phyloP scores from a whole-genome alignment of 1,140 invertebrate genomes.

The Zaprionus capensis region DNA sequence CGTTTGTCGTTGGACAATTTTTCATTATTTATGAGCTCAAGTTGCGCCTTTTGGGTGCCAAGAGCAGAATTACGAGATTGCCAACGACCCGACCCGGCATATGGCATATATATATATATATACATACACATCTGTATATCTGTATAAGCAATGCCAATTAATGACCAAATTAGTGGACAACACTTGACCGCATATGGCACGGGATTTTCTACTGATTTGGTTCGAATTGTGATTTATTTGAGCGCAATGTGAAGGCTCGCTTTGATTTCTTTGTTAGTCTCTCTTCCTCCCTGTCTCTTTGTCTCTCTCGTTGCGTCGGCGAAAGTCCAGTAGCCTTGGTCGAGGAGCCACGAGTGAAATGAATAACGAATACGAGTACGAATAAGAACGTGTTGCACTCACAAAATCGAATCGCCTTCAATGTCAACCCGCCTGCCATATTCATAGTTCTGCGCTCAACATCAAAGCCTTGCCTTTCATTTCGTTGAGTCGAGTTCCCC shows the following conservation, averaged over 20 bases:
- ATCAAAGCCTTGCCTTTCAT: conserved; percentile 76
- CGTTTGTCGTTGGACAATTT: conserved; percentile 77
- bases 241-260: conserved; percentile 68
- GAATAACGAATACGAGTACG: conserved; percentile 55
- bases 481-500: conserved; percentile 41
- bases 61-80: conserved; percentile 64
- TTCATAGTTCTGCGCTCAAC: conserved; percentile 67
- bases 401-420: conserved; percentile 44
- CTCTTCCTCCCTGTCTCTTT: conserved; percentile 8
- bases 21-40: conserved; percentile 83
- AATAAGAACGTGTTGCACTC: conserved; percentile 31
- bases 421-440: conserved; percentile 48
- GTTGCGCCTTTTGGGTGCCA: conserved; percentile 83
- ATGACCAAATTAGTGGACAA: conserved; percentile 84
- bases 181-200: conserved; percentile 77
- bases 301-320: conserved; percentile 24
- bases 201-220: conserved; percentile 82
- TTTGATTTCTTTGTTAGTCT: conserved; percentile 80
- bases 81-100: conserved; percentile 26
- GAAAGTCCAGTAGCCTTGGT: conserved; percentile 55
- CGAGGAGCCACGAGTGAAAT: conserved; percentile 61
- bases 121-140: conserved; percentile 35
- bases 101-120: conserved; percentile 23
- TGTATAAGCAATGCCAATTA: conserved; percentile 74
- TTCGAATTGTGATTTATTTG: conserved; percentile 82